Base-by-base conservation (phyloP, 1,140 invertebrate genomes). In the Steinernema feltiae region DNA sequence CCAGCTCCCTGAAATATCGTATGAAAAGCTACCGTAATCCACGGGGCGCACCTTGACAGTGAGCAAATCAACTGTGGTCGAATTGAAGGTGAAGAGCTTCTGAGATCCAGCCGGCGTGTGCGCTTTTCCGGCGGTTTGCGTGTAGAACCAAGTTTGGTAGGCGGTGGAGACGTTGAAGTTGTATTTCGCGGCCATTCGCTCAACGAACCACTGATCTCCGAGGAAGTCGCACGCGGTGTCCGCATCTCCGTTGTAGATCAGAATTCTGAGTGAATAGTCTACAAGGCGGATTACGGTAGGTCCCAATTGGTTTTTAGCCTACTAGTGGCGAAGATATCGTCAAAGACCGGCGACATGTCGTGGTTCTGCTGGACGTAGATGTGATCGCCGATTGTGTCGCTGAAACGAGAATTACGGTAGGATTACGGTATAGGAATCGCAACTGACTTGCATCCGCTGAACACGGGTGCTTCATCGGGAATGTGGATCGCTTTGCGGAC, bases 181-280 rank as follows among this genome's bases (percentile, higher is more conserved):
- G 31, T 74, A 79, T 1, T 46, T 32, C 1, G 12, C 72, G 18
- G 77, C 78, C 21, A 80, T 70, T 30, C 79, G 79, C 31, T 89
- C 86, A 2, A 87, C 82, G 82, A 90, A 90, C 88, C 89, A 89
- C 81, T 89, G 85, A 80, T 89, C 88, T 69, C 88, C 88, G 0
- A 89, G 82, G 78, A 88, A 89, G 78, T 89, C 89, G 79, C 89
- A 90, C 0, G 88, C 88, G 87, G 89, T 88, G 78, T 90, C 89
- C n/a, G 88, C 85, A 82, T 89, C 89, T 15, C 89, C 89, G 81
- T 89, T 89, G 82, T 89, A 89, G 21, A 89, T 84, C 32, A 89
- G 69, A 12, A 86, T 83, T 70, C 85, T 80, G 21, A 88, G 79
- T 80, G 86, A 79, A 21, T 85, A 83, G 18, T 35, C 76, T 74